Percentiles rank a stretch among this genome's conserved stretches.
Conservation (phyloP, 2,797 vertebrate species). For the Esox masquinongy region DNA sequence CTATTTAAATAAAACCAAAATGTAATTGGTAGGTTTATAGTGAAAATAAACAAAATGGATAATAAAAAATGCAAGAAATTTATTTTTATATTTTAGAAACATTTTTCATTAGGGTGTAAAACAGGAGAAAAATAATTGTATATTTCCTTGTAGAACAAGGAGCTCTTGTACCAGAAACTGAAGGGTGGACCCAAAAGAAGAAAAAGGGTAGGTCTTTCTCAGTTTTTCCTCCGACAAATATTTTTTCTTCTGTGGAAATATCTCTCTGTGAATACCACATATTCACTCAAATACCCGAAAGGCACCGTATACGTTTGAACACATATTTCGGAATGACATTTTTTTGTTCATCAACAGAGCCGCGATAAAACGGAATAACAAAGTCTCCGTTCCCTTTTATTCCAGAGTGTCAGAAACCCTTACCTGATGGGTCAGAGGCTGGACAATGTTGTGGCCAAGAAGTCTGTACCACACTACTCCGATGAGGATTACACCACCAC, state of each 20-base stretch:
- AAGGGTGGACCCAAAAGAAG: slow-evolving; percentile 87
- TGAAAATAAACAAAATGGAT: no score
- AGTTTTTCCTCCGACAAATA: slow-evolving; percentile 23
- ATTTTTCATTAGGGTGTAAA: slow-evolving; percentile 7
- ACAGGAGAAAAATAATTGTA: slow-evolving; percentile 26
- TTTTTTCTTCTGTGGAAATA: slow-evolving; percentile 17
- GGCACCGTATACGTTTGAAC: slow-evolving; percentile 21
- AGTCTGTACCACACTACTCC: slow-evolving; percentile 93
- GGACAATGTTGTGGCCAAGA: slow-evolving; percentile 97
- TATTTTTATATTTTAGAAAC: no score
- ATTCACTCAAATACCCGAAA: slow-evolving; percentile 8
- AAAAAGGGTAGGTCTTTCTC: slow-evolving; percentile 83
- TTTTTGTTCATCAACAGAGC: not conserved
- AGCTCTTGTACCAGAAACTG: slow-evolving; percentile 91
- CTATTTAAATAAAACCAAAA: no score
- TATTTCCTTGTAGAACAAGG: slow-evolving; percentile 85
- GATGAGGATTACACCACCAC: slow-evolving; percentile 80
- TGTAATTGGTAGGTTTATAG: not conserved
- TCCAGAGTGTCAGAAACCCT: slow-evolving; percentile 86
- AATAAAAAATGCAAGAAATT: no score
- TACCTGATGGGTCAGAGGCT: slow-evolving; percentile 93
- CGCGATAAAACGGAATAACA: not conserved
- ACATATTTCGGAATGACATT: not conserved
- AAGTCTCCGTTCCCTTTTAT: slow-evolving; percentile 19
- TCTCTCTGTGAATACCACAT: slow-evolving; percentile 40